Conservation (phyloP, 2,888 invertebrate genomes). For the Xanthostigma xanthostigma region DNA sequence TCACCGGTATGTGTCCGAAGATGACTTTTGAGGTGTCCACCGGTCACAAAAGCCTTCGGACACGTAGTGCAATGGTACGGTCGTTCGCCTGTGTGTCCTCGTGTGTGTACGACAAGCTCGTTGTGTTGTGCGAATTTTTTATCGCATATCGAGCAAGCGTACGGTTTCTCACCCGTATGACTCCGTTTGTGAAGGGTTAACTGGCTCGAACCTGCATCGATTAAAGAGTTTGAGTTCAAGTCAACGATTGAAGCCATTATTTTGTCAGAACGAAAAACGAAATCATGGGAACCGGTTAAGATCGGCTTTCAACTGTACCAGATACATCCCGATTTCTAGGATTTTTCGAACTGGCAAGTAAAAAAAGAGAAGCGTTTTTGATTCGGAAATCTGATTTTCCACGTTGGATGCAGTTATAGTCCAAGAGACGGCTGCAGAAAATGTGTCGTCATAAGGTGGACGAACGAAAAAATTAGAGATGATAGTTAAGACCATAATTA, state of each 20-base stretch:
- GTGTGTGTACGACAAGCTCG: slow-evolving; percentile 6
- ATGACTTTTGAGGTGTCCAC: slow-evolving; percentile 6
- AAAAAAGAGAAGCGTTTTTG: too few species aligned
- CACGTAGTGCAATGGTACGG: slow-evolving; percentile 5
- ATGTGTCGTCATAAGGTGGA: too few species aligned
- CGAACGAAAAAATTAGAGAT: too few species aligned
- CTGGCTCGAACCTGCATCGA: slow-evolving; percentile 4
- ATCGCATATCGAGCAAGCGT: slow-evolving; percentile 3
- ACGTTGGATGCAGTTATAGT: too few species aligned
- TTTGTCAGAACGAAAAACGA: background rate
- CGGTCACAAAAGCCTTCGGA: slow-evolving; percentile 6
- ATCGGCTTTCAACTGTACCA: too few species aligned
- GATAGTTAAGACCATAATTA: too few species aligned
- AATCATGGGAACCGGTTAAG: too few species aligned
- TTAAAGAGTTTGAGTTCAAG: background rate
- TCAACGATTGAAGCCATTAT: background rate
- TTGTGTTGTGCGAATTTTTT: slow-evolving; percentile 6
- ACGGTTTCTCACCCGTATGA: slow-evolving; percentile 8
- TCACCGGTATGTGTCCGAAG: slow-evolving; percentile 7
- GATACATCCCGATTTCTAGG: too few species aligned
- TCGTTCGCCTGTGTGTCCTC: slow-evolving; percentile 5
- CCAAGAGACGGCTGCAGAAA: too few species aligned
- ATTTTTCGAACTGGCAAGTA: too few species aligned
- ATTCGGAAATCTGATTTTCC: too few species aligned
- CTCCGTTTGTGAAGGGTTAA: slow-evolving; percentile 5